Evolutionary conservation across 2,113 vertebrate genomes (phyloP), one percentile per base, ranked within the genome.

Genomic region (Herpailurus yagouaroundi): DNA sequence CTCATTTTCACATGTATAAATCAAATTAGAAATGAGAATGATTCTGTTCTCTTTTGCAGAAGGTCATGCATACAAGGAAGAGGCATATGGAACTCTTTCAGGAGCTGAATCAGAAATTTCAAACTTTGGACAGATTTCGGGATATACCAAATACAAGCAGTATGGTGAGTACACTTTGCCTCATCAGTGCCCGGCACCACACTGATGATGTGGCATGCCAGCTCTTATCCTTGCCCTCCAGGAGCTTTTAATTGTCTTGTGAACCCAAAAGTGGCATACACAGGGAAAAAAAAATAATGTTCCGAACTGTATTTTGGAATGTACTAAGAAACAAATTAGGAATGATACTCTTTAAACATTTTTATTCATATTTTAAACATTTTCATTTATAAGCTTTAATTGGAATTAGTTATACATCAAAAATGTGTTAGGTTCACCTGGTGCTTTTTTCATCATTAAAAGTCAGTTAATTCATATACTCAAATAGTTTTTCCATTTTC

Each of bases 51-150:
- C 77, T 99, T 98, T 99, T 99, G 97, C 99, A 99, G 99, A 99
- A 99, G 99, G 99, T 99, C 99, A 99, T 99, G 99, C 99, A 99
- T 99, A 99, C 99, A 98, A 99, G 99, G 99, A 99, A 99, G 99
- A 99, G 99, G 98, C 99, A 99, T 98, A 99, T 99, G 99, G 99
- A 99, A 99, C 99, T 99, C 98, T 99, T 99, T 99, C 99, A 99
- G 99, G 99, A 99, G 99, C 99, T 99, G 99, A 99, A 99, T 99
- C 99, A 99, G 99, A 99, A 99, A 99, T 99, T 99, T 99, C 99
- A 99, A 98, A 99, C 99, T 97, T 99, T 99, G 99, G 99, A 99
- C 99, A 99, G 99, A 99, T 99, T 99, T 99, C 99, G 99, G 99
- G 99, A 99, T 98, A 99, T 99, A 99, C 99, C 99, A 99, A 99